Evolutionary conservation across 2,888 invertebrate species (phyloP).

Genomic region (Spisula subtruncata): DNA sequence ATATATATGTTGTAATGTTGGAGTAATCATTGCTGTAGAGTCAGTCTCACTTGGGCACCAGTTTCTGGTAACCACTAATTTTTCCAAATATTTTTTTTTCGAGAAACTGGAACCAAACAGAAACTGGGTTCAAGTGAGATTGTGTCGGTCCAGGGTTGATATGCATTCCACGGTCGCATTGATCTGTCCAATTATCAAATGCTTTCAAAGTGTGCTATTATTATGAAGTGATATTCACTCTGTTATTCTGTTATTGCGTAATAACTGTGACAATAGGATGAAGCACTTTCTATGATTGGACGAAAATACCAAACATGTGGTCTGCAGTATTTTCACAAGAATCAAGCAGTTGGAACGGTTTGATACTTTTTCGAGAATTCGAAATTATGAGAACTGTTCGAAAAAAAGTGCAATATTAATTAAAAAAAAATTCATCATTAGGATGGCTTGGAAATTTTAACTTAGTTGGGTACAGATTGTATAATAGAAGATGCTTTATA

Average conservation of each 20-base stretch:
- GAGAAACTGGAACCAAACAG: conserved; percentile 39
- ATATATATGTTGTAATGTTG: conserved; percentile 23
- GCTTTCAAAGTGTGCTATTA: conserved; percentile 46
- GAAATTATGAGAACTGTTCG: conserved; percentile 41
- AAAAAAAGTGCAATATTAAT: conserved; percentile 54
- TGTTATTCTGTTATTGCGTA: neutral
- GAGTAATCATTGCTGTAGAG: conserved; percentile 61
- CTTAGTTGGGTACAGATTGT: neutral
- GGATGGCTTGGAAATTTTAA: conserved; percentile 37
- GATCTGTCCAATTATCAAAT: conserved; percentile 22
- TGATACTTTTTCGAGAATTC: conserved; percentile 30
- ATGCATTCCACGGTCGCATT: conserved; percentile 51
- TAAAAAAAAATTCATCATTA: conserved; percentile 35
- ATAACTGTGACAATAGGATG: neutral
- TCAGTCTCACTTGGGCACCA: conserved; percentile 49
- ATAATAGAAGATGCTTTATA: conserved; percentile 6
- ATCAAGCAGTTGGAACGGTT: conserved; percentile 47
- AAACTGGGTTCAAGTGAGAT: conserved; percentile 24
- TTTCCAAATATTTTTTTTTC: conserved; percentile 16
- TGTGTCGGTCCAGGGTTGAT: conserved; percentile 41
- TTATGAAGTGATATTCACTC: conserved; percentile 31
- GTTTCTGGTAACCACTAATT: conserved; percentile 23
- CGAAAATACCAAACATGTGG: conserved; percentile 28
- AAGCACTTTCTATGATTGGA: conserved; percentile 27
- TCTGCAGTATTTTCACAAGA: conserved; percentile 46